phyloP scores from a whole-genome alignment of 2,113 vertebrate genomes.

The Tricholaema leucomelas region DNA sequence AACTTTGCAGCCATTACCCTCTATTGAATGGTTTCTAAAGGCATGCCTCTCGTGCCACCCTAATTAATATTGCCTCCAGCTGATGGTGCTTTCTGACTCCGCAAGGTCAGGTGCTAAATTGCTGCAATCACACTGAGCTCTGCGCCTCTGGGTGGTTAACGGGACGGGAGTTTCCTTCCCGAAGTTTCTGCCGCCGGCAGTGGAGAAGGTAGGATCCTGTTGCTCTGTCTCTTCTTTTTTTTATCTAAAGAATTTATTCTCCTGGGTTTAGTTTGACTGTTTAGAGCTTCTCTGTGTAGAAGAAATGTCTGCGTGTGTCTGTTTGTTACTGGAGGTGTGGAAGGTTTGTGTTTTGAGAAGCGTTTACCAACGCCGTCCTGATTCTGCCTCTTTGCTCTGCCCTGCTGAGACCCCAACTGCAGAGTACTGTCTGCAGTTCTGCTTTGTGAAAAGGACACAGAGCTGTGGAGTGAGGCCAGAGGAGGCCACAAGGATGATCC shows the following conservation, averaged over 20 bases:
- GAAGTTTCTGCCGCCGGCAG: background rate
- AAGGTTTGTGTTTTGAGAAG: background rate
- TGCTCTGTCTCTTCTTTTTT: background rate
- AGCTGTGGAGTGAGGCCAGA: no score
- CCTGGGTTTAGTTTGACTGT: background rate
- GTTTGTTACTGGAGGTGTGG: background rate
- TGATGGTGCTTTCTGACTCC: background rate
- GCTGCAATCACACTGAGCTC: constrained; percentile 9
- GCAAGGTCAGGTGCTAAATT: constrained; percentile 55
- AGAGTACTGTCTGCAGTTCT: no score
- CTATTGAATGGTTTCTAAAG: background rate
- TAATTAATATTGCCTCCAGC: constrained; percentile 39
- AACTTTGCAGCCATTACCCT: background rate
- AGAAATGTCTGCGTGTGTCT: background rate
- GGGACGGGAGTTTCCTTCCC: background rate
- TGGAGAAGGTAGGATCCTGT: background rate
- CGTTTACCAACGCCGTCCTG: background rate
- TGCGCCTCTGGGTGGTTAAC: constrained; percentile 24
- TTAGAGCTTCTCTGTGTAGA: background rate
- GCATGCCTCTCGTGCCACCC: background rate
- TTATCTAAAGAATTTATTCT: background rate
- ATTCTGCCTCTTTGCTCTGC: no score
- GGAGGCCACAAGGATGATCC: no score
- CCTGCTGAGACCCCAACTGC: no score
- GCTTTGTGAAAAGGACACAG: no score